Percentiles rank a stretch among this genome's conserved stretches.
Conservation (phyloP, 2,797 vertebrate genomes). For the Onychomys arenicola region DNA sequence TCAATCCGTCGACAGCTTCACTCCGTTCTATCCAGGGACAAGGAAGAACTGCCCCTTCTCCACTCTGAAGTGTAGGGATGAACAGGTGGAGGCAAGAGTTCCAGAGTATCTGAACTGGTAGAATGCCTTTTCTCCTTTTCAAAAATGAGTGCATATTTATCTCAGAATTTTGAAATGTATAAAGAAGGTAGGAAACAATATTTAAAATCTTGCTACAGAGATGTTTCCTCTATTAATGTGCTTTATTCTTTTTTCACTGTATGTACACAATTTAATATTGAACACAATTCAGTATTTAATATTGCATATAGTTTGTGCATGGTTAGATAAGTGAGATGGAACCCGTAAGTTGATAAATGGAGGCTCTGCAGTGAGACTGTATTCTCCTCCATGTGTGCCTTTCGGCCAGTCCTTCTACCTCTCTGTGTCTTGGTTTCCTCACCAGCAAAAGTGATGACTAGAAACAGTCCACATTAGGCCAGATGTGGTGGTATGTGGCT, state of each 20-base stretch:
- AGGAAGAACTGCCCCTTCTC: background rate
- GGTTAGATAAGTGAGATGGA: background rate
- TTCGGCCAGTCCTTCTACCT: background rate
- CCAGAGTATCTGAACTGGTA: background rate
- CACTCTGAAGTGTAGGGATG: background rate
- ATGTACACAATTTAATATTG: background rate
- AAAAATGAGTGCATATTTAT: background rate
- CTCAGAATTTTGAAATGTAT: background rate
- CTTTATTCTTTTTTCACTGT: background rate
- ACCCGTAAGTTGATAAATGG: background rate
- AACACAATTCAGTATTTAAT: background rate
- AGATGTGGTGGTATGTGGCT: background rate
- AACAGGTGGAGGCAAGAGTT: background rate
- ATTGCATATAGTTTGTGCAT: background rate
- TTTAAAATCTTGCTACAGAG: background rate
- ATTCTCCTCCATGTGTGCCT: background rate
- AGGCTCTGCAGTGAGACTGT: background rate
- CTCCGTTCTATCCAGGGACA: background rate
- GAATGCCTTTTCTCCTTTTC: background rate
- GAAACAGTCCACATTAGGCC: no score
- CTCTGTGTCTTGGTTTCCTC: background rate
- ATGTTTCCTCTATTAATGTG: background rate
- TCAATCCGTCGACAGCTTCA: background rate
- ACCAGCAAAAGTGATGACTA: background rate
- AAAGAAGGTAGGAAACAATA: background rate